Evolutionary conservation across 2,113 vertebrate genomes (phyloP).

Genomic region (Campylomormyrus tamandua): DNA sequence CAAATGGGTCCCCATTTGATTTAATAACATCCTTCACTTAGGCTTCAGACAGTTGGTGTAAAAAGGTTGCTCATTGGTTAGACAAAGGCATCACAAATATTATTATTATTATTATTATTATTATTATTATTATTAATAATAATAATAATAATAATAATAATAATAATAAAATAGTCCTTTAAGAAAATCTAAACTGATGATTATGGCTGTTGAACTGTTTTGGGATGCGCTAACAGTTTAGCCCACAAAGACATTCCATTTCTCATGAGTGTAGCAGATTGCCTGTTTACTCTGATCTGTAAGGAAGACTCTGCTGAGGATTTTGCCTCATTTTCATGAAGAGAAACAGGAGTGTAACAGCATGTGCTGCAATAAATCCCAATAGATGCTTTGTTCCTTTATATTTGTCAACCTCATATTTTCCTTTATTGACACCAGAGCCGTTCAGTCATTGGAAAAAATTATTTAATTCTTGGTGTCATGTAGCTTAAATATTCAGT

Average conservation of each 20-base stretch:
- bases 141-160: neutral
- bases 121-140: no score
- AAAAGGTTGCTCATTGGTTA: neutral
- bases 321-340: neutral
- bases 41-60: neutral
- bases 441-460: neutral
- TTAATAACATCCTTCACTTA: neutral
- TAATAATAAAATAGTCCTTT: neutral
- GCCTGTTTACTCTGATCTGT: neutral
- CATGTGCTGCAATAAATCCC: neutral
- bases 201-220: neutral
- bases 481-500: neutral
- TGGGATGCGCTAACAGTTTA: neutral
- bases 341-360: neutral
- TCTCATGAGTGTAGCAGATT: neutral
- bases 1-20: neutral
- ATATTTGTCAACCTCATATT: neutral
- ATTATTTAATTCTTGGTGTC: neutral
- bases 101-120: no score
- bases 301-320: neutral
- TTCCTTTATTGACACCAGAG: neutral
- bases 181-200: neutral
- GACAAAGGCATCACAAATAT: neutral
- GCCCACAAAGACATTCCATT: neutral
- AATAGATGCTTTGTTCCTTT: neutral